phyloP scores from a whole-genome alignment of 1,140 invertebrate species.

The Orius laevigatus region DNA sequence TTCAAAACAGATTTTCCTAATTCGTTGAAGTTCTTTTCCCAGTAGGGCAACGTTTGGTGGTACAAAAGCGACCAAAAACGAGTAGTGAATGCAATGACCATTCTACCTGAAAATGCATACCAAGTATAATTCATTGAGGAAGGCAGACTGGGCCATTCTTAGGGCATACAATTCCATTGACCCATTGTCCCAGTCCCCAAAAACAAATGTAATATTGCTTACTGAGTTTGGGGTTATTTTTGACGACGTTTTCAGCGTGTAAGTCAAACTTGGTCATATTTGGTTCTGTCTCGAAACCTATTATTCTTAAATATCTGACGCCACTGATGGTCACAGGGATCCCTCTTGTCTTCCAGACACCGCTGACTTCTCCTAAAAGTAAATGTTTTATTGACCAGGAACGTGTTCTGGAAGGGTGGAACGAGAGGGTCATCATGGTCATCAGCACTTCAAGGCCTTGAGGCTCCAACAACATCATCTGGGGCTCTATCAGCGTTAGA shows the following conservation, averaged over 20 bases:
- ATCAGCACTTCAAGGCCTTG: no score
- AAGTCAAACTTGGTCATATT: slow-evolving; percentile 17
- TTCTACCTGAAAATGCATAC: slow-evolving; percentile 18
- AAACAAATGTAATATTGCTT: slow-evolving; percentile 11
- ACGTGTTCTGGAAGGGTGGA: background rate
- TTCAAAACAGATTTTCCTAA: slow-evolving; percentile 20
- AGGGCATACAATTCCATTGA: background rate
- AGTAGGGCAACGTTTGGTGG: slow-evolving; percentile 21
- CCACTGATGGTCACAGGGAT: slow-evolving; percentile 15
- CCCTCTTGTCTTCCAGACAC: slow-evolving; percentile 21
- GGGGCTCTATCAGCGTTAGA: no score
- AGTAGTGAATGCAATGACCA: slow-evolving; percentile 22
- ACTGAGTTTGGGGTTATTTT: slow-evolving; percentile 22
- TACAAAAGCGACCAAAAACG: slow-evolving; percentile 23
- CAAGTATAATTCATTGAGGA: background rate
- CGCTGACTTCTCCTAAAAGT: slow-evolving; percentile 21
- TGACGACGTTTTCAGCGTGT: slow-evolving; percentile 21
- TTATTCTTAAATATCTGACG: slow-evolving; percentile 20
- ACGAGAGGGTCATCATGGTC: no score
- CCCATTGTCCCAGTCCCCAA: no score
- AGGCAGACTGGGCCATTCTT: background rate
- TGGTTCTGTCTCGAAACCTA: slow-evolving; percentile 19
- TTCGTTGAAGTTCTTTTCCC: slow-evolving; percentile 21
- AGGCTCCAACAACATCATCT: no score
- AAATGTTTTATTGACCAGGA: background rate